A percentile compares a stretch with the other conserved stretches of the same genome.
These are phyloP conservation scores for Galemys pyrenaicus DNA, from an alignment of 2,113 vertebrate genomes.

Conservation along the genomic window DNA sequence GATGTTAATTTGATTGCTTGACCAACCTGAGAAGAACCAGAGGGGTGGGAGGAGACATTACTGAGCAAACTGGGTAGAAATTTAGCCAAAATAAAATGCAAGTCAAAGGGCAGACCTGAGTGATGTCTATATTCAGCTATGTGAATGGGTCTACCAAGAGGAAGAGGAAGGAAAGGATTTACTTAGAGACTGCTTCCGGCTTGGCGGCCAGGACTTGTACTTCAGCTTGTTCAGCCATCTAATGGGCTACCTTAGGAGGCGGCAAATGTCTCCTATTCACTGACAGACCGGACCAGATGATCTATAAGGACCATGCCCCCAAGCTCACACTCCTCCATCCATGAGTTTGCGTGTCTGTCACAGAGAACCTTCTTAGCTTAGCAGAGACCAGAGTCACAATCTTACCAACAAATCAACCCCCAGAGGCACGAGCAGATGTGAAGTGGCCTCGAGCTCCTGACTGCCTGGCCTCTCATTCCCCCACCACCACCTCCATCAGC, in stretches of 20 bases:
- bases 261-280: neutral
- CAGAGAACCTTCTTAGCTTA: neutral
- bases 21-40: too few relatives aligned
- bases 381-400: slow-evolving; percentile 4
- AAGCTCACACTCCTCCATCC: neutral
- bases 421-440: slow-evolving; percentile 18
- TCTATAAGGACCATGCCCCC: neutral
- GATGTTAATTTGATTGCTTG: too few relatives aligned
- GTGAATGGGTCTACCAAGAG: slow-evolving; percentile 3
- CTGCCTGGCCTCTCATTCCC: neutral
- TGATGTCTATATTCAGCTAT: slow-evolving; percentile 31
- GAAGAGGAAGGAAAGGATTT: slow-evolving; percentile 29
- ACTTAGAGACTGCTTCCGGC: neutral
- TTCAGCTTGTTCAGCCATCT: neutral
- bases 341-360: neutral
- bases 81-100: neutral
- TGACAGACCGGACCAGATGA: neutral
- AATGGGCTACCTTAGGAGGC: neutral
- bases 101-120: neutral
- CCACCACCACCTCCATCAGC: neutral
- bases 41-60: neutral
- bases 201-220: neutral
- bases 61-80: neutral
- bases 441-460: neutral
- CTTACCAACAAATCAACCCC: neutral